phyloP scores from a whole-genome alignment of 2,888 invertebrate species.

The Criorhina ranunculi region DNA sequence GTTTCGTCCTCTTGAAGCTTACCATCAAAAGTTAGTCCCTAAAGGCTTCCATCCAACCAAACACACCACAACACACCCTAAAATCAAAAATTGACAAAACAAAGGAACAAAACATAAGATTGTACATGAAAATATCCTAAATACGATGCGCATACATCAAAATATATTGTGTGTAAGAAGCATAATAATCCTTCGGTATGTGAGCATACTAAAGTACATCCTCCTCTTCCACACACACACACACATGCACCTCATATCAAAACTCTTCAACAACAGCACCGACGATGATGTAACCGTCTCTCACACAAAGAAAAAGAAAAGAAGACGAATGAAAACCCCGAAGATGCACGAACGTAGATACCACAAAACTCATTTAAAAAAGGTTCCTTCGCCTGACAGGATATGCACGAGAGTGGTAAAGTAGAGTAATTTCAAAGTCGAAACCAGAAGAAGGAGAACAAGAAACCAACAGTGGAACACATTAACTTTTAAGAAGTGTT shows the following conservation, averaged over 20 bases:
- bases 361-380: slow-evolving; percentile 64
- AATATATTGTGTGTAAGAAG: slow-evolving; percentile 68
- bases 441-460: neutral
- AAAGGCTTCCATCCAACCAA: slow-evolving; percentile 27
- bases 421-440: slow-evolving; percentile 21
- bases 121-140: slow-evolving; percentile 52
- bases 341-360: slow-evolving; percentile 65
- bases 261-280: slow-evolving; percentile 54
- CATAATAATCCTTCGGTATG: slow-evolving; percentile 63
- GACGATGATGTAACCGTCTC: slow-evolving; percentile 20
- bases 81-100: slow-evolving; percentile 26
- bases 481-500: slow-evolving; percentile 77
- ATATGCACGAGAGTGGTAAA: slow-evolving; percentile 53
- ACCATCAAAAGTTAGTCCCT: too few relatives aligned
- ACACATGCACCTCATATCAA: neutral
- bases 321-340: slow-evolving; percentile 22
- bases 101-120: slow-evolving; percentile 12
- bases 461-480: slow-evolving; percentile 57
- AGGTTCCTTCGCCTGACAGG: slow-evolving; percentile 52
- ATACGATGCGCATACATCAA: slow-evolving; percentile 61
- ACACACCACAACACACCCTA: slow-evolving; percentile 8
- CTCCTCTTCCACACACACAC: neutral
- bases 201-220: slow-evolving; percentile 41
- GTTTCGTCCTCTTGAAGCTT: too few relatives aligned
- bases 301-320: neutral